A percentile compares a stretch with the other conserved stretches of the same genome.
phyloP scores from a whole-genome alignment of 2,888 invertebrate species.

The Eupithecia vulgata region DNA sequence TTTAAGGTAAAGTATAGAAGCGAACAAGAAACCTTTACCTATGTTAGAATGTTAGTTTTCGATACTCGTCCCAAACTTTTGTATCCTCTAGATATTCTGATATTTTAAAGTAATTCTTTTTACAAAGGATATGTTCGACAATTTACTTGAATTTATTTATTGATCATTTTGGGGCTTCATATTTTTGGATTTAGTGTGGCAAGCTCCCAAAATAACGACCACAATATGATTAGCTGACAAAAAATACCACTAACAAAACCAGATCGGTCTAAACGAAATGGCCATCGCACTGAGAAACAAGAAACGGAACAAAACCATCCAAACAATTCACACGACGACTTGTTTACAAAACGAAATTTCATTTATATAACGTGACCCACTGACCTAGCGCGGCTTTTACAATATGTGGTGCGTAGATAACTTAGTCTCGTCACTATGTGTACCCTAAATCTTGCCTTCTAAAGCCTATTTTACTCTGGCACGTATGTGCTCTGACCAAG shows the following conservation, averaged over 20 bases:
- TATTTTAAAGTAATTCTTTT: no score
- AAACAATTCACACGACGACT: conserved; percentile 45
- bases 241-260: conserved; percentile 17
- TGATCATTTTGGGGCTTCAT: no score
- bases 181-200: no score
- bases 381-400: conserved; percentile 70
- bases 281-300: conserved; percentile 4
- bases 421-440: conserved; percentile 55
- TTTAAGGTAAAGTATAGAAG: no score
- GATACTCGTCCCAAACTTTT: no score
- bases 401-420: conserved; percentile 74
- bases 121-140: no score
- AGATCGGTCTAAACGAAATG: conserved; percentile 8
- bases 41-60: no score
- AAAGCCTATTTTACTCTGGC: conserved; percentile 42
- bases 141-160: no score
- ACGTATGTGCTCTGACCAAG: conserved; percentile 30
- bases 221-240: not conserved
- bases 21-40: no score
- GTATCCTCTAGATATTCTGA: no score
- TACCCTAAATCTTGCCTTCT: conserved; percentile 23
- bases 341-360: conserved; percentile 56
- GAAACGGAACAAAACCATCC: conserved; percentile 35
- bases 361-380: conserved; percentile 70
- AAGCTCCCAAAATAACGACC: not conserved